These are phyloP conservation scores for Platerodrilus igneus DNA, from an alignment of 2,888 invertebrate genomes.

Conservation along the genomic window DNA sequence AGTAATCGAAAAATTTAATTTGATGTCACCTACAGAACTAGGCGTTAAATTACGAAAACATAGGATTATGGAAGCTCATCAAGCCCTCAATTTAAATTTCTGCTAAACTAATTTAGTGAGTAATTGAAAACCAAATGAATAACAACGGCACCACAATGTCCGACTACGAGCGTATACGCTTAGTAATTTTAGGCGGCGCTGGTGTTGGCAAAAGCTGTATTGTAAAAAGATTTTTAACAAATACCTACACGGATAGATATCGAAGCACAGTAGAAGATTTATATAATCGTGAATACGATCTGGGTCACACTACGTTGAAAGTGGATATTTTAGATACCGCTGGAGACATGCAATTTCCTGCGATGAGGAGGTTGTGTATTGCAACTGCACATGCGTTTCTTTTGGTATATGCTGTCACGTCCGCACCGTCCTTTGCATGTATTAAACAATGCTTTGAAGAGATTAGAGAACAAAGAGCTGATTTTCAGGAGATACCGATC, in stretches of 20 bases:
- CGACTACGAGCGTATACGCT: conserved; percentile 72
- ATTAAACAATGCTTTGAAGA: conserved; percentile 76
- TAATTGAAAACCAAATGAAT: conserved; percentile 33
- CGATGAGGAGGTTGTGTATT: conserved; percentile 82
- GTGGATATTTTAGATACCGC: conserved; percentile 78
- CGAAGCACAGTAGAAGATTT: conserved; percentile 84
- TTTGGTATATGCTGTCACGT: conserved; percentile 77
- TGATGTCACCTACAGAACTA: conserved; percentile 4
- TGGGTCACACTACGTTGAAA: conserved; percentile 70
- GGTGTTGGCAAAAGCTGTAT: conserved; percentile 84
- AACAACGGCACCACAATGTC: conserved; percentile 55
- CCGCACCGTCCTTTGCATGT: conserved; percentile 65
- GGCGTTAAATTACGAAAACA: conserved; percentile 1
- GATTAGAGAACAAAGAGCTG: conserved; percentile 73
- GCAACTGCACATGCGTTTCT: conserved; percentile 86
- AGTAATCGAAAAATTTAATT: conserved; percentile 10
- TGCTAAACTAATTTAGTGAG: not conserved
- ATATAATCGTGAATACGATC: conserved; percentile 77
- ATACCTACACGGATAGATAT: conserved; percentile 76
- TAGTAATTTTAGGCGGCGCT: conserved; percentile 78
- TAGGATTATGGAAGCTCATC: conserved; percentile 2
- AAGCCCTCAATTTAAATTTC: too few species aligned
- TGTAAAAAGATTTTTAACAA: conserved; percentile 72
- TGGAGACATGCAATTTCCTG: conserved; percentile 85
- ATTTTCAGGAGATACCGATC: conserved; percentile 74